Evolutionary conservation across 2,888 invertebrate genomes (phyloP).

Genomic region (Perdita meconis): DNA sequence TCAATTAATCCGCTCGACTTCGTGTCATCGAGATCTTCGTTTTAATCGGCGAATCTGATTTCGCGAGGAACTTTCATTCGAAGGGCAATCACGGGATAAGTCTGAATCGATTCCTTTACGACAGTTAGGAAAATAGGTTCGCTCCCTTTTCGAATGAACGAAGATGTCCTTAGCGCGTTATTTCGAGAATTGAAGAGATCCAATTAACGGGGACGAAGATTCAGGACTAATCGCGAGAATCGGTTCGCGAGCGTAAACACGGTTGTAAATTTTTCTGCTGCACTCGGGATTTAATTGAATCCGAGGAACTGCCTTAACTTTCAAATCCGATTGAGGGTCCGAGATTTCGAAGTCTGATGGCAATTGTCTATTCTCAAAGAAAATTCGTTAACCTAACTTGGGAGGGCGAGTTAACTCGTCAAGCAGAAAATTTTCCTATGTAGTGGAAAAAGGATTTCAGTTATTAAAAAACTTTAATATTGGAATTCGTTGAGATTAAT

Average conservation of each 20-base stretch:
- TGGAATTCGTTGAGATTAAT: no score
- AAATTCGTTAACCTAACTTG: not conserved
- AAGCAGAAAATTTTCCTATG: no score
- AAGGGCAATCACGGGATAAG: slow-evolving; percentile 6
- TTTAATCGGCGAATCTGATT: slow-evolving; percentile 28
- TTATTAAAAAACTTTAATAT: no score
- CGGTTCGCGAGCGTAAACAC: slow-evolving; percentile 75
- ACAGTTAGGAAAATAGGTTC: slow-evolving; percentile 44
- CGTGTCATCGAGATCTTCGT: slow-evolving; percentile 5
- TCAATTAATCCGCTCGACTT: not conserved
- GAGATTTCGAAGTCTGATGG: not conserved
- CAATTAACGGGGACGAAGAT: slow-evolving; percentile 67
- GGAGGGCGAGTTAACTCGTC: no score
- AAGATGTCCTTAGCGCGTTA: slow-evolving; percentile 48
- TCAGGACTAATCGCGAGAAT: slow-evolving; percentile 51
- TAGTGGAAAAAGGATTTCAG: no score
- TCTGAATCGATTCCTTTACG: slow-evolving; percentile 28
- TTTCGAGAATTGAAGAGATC: slow-evolving; percentile 49
- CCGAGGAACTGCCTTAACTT: slow-evolving; percentile 13
- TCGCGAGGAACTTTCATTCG: slow-evolving; percentile 24
- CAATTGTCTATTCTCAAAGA: not conserved
- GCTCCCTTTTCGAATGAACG: slow-evolving; percentile 48
- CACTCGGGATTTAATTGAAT: slow-evolving; percentile 73
- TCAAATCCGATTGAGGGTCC: not conserved
- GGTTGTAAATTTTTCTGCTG: slow-evolving; percentile 76